phyloP scores from a whole-genome alignment of 2,113 vertebrate species.

The Pelusios castaneus region DNA sequence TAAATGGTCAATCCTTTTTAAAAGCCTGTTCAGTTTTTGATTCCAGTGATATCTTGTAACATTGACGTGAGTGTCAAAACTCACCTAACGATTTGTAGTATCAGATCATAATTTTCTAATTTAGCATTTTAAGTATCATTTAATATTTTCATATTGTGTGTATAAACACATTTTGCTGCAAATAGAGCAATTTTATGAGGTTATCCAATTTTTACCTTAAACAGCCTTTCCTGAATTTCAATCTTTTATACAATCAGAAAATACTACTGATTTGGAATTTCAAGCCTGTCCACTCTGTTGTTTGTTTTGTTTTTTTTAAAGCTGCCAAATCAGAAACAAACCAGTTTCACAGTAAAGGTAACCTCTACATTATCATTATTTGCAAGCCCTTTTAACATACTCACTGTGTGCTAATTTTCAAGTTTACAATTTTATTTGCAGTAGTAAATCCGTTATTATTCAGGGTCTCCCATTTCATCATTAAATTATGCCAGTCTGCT shows the following conservation, averaged over 20 bases:
- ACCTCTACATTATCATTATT: background rate
- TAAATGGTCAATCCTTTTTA: background rate
- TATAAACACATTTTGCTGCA: background rate
- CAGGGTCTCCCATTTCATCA: conserved; percentile 89
- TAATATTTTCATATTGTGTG: background rate
- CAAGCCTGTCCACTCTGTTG: background rate
- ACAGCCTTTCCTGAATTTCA: background rate
- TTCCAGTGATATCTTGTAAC: background rate
- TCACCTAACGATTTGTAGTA: background rate
- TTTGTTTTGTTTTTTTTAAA: background rate
- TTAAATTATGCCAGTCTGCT: conserved; percentile 95
- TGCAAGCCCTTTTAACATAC: background rate
- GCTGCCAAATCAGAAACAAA: background rate
- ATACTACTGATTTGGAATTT: background rate
- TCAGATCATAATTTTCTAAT: background rate
- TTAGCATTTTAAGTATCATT: background rate
- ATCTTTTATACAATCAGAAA: background rate
- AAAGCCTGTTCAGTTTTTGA: background rate
- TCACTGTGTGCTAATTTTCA: conserved; percentile 81
- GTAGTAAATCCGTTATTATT: conserved; percentile 82
- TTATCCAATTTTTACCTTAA: background rate
- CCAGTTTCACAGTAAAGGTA: background rate
- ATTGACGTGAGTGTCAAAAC: background rate
- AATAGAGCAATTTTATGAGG: background rate
- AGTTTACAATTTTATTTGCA: conserved; percentile 84